phyloP scores from a whole-genome alignment of 2,888 invertebrate genomes.

The Drosophila pseudotakahashii region DNA sequence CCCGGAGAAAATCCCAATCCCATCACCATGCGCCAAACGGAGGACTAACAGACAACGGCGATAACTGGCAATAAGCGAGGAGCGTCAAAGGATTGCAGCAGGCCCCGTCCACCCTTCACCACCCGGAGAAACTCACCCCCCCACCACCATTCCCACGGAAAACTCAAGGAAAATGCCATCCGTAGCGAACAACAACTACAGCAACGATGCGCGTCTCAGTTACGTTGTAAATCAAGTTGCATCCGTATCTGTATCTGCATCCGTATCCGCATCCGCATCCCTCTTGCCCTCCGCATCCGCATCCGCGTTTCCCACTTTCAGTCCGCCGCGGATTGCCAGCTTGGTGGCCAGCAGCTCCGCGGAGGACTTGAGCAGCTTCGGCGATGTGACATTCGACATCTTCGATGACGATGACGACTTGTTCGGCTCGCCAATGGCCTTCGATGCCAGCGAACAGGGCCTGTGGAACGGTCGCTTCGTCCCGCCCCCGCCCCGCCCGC shows the following conservation, averaged over 20 bases:
- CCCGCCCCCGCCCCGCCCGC: slow-evolving; percentile 88
- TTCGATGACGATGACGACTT: slow-evolving; percentile 84
- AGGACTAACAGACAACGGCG: slow-evolving; percentile 49
- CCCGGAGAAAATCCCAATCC: slow-evolving; percentile 18
- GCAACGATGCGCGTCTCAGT: slow-evolving; percentile 68
- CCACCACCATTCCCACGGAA: background rate
- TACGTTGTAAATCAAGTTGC: slow-evolving; percentile 76
- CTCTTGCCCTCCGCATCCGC: slow-evolving; percentile 23
- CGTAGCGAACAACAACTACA: slow-evolving; percentile 61
- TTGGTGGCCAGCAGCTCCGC: slow-evolving; percentile 83
- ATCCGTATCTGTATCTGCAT: slow-evolving; percentile 42
- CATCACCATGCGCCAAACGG: slow-evolving; percentile 22
- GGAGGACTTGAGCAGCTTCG: slow-evolving; percentile 80
- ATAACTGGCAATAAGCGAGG: slow-evolving; percentile 41
- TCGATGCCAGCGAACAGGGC: slow-evolving; percentile 84
- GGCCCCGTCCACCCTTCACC: no score
- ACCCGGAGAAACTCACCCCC: slow-evolving; percentile 2
- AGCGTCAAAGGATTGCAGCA: slow-evolving; percentile 52
- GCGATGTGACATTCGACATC: slow-evolving; percentile 82
- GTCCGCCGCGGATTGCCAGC: slow-evolving; percentile 82
- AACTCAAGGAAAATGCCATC: slow-evolving; percentile 64
- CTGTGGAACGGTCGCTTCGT: slow-evolving; percentile 86
- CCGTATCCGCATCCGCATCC: slow-evolving; percentile 28
- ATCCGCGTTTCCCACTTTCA: slow-evolving; percentile 69
- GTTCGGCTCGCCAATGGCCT: slow-evolving; percentile 84